Evolutionary conservation across 2,113 vertebrate genomes (phyloP).

Genomic region (Capreolus pygargus): DNA sequence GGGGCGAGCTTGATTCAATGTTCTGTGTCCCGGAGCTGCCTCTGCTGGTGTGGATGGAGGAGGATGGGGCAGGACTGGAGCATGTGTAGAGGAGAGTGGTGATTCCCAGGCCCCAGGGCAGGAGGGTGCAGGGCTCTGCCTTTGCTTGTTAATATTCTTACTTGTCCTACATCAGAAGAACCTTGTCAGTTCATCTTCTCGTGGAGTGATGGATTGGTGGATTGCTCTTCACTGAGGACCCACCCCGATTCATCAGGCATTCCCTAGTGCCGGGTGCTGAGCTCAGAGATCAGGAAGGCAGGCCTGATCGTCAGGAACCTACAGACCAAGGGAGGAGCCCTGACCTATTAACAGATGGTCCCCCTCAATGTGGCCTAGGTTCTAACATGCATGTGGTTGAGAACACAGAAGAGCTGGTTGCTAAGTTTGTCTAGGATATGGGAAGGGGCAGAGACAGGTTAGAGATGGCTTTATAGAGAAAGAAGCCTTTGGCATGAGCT

Average conservation of each 20-base stretch:
- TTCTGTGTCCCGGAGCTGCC: not conserved
- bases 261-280: not conserved
- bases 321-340: not conserved
- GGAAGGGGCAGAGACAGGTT: not conserved
- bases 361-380: not conserved
- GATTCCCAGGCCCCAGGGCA: not conserved
- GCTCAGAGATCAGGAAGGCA: not conserved
- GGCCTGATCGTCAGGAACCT: not conserved
- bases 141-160: not conserved
- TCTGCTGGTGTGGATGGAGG: not conserved
- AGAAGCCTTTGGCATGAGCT: not conserved
- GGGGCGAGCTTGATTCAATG: not conserved
- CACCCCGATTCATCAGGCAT: not conserved
- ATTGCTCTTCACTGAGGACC: not conserved
- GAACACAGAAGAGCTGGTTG: not conserved
- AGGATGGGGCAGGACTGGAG: rapidly evolving
- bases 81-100: not conserved
- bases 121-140: not conserved
- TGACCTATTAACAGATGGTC: not conserved
- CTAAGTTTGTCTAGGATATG: not conserved
- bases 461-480: not conserved
- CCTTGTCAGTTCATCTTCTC: not conserved
- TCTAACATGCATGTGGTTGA: not conserved
- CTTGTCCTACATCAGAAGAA: not conserved
- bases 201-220: not conserved